These are phyloP conservation scores for Polyergus mexicanus DNA, from an alignment of 1,140 invertebrate genomes.

Conservation along the genomic window DNA sequence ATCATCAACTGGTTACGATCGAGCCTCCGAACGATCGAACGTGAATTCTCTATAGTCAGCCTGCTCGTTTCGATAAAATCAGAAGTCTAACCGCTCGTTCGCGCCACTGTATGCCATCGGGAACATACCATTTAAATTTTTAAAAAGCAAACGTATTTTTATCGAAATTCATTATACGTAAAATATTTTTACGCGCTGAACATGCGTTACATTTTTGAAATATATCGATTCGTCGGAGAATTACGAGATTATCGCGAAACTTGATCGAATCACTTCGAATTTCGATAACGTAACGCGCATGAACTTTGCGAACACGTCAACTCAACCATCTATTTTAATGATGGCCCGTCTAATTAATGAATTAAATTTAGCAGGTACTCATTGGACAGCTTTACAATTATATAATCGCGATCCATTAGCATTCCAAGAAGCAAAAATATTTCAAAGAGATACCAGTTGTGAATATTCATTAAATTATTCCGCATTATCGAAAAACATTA, in stretches of 20 bases:
- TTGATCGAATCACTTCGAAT: slow-evolving; percentile 4
- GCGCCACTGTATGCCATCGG: background rate
- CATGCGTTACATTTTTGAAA: background rate
- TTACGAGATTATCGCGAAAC: background rate
- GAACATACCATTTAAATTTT: background rate
- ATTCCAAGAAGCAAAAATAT: background rate
- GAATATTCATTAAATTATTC: slow-evolving; percentile 29
- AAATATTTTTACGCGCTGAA: background rate
- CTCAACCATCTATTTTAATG: background rate
- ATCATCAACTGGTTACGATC: slow-evolving; percentile 37
- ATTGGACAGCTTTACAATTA: background rate
- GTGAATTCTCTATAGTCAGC: slow-evolving; percentile 18
- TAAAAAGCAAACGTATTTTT: background rate
- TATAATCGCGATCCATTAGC: background rate
- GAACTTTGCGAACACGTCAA: background rate
- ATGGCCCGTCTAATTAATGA: background rate
- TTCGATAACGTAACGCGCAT: background rate
- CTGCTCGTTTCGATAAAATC: slow-evolving; percentile 34
- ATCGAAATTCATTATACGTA: background rate
- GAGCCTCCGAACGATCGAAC: slow-evolving; percentile 31
- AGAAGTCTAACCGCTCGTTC: background rate
- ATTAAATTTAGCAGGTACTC: background rate
- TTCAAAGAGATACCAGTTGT: background rate
- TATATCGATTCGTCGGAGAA: background rate
- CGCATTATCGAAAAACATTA: background rate